Conservation (phyloP, 2,113 vertebrate genomes). For the Raja brachyura region DNA sequence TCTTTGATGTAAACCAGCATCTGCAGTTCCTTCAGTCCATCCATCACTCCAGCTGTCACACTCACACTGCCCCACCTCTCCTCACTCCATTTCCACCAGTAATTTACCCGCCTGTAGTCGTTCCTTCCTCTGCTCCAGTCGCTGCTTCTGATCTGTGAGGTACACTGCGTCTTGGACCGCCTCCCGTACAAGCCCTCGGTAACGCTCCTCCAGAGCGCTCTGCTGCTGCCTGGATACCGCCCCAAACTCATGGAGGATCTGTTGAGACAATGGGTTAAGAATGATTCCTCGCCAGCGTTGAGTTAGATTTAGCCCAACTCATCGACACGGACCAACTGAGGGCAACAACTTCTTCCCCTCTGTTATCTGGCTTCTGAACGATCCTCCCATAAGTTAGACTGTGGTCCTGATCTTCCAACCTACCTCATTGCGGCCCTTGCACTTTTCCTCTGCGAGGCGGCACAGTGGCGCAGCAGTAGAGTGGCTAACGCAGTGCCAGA, state of each 20-base stretch:
- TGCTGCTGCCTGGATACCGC: constrained; percentile 60
- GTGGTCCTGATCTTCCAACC: no score
- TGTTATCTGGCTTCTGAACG: no score
- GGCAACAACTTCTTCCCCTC: not conserved
- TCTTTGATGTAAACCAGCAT: not conserved
- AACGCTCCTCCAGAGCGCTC: constrained; percentile 51
- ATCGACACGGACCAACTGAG: no score
- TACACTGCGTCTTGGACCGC: constrained; percentile 57
- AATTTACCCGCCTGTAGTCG: constrained; percentile 44
- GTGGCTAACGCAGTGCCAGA: no score
- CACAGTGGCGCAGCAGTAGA: no score
- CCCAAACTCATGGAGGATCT: constrained; percentile 71
- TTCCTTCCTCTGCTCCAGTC: constrained; percentile 54
- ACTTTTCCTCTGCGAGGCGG: no score
- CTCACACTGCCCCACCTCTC: no score
- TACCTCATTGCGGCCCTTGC: no score
- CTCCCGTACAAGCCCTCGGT: constrained; percentile 59
- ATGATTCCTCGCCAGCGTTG: not conserved
- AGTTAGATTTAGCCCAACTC: no score
- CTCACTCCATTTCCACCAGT: not conserved
- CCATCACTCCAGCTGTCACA: not conserved
- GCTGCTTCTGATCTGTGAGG: constrained; percentile 63
- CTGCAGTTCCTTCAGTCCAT: not conserved
- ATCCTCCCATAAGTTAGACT: no score
- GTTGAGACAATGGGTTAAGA: not conserved